Conservation (phyloP, 2,113 vertebrate genomes). For the Mesocricetus auratus region DNA sequence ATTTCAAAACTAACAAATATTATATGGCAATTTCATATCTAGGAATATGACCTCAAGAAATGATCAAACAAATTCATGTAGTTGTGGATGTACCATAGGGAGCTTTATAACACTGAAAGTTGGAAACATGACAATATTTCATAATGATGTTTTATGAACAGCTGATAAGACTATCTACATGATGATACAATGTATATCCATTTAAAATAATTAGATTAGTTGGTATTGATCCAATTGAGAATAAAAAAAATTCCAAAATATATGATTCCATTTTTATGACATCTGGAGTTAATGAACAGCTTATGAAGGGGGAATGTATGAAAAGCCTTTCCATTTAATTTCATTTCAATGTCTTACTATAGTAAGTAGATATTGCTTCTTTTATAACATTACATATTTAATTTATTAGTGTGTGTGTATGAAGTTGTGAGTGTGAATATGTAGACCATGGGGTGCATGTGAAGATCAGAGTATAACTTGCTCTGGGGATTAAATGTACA, state of each 20-base stretch:
- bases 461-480: neutral
- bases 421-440: neutral
- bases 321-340: conserved; percentile 32
- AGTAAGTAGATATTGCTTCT: conserved; percentile 35
- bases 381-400: conserved; percentile 37
- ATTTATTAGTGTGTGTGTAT: neutral
- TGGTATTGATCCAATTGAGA: conserved; percentile 35
- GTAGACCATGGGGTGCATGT: neutral
- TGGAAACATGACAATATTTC: conserved; percentile 13
- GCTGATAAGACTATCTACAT: neutral
- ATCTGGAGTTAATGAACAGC: neutral
- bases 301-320: neutral
- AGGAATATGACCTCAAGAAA: conserved; percentile 11
- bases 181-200: neutral
- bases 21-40: neutral
- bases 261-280: conserved; percentile 34
- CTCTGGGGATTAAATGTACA: neutral
- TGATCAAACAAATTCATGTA: neutral
- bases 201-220: conserved; percentile 24
- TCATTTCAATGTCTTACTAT: neutral
- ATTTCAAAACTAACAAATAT: neutral
- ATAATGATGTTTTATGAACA: neutral
- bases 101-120: neutral
- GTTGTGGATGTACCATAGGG: neutral
- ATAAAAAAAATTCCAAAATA: neutral